Percentiles rank a stretch among this genome's conserved stretches.
These are phyloP conservation scores for Andricus grossulariae DNA, from an alignment of 1,140 invertebrate species.

Conservation along the genomic window DNA sequence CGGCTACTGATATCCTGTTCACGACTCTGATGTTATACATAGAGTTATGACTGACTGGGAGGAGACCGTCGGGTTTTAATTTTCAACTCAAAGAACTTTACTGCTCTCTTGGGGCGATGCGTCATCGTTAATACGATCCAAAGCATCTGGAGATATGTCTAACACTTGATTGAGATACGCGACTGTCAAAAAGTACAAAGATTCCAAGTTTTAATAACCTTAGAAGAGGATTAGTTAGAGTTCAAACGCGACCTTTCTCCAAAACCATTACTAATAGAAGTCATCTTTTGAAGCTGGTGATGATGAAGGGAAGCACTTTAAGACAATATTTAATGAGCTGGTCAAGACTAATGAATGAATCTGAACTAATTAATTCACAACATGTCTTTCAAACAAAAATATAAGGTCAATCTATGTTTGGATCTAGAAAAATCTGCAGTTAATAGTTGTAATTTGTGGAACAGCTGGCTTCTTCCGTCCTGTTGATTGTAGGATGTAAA, in stretches of 20 bases:
- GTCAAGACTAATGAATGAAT: too few species aligned
- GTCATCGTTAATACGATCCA: background rate
- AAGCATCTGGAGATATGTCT: background rate
- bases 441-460: background rate
- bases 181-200: background rate
- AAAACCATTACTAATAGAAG: too few species aligned
- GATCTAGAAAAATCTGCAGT: background rate
- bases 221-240: too few species aligned
- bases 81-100: constrained; percentile 7
- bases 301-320: too few species aligned
- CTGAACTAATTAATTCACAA: too few species aligned
- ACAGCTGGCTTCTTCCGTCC: background rate
- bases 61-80: constrained; percentile 13
- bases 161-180: background rate
- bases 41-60: constrained; percentile 18
- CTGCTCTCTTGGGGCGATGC: background rate
- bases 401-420: background rate
- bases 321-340: too few species aligned
- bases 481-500: background rate
- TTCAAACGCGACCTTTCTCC: too few species aligned
- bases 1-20: background rate
- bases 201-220: background rate
- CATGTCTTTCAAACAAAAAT: too few species aligned
- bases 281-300: too few species aligned
- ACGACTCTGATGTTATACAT: constrained; percentile 1